A percentile compares a stretch with the other conserved stretches of the same genome.
These are phyloP conservation scores for Gonioctena quinquepunctata DNA, from an alignment of 1,140 invertebrate genomes.

Conservation along the genomic window DNA sequence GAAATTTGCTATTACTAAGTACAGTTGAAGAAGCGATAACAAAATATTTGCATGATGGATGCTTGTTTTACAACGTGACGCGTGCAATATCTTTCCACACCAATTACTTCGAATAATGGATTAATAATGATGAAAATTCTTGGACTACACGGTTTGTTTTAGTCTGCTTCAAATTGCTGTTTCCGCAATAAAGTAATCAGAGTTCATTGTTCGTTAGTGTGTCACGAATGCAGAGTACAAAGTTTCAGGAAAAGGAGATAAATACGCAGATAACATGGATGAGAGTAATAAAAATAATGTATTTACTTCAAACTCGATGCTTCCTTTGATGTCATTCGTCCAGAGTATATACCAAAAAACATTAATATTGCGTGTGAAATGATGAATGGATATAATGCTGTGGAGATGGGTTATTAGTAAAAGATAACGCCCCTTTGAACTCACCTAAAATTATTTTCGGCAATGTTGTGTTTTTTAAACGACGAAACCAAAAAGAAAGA, in stretches of 20 bases:
- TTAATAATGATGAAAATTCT: background rate
- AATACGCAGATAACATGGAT: background rate
- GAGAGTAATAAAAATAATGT: too few species aligned
- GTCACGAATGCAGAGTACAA: background rate
- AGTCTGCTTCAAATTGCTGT: background rate
- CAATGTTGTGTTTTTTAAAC: too few species aligned
- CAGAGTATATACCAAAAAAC: too few species aligned
- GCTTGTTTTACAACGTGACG: background rate
- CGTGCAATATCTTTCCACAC: conserved; percentile 4
- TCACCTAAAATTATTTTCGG: too few species aligned
- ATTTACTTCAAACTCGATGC: too few species aligned
- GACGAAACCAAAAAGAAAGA: too few species aligned
- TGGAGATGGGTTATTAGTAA: too few species aligned
- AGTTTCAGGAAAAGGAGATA: background rate
- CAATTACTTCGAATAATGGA: background rate
- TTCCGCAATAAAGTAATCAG: background rate
- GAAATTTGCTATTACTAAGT: background rate
- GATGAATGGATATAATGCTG: too few species aligned
- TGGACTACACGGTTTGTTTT: background rate
- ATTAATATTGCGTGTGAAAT: too few species aligned
- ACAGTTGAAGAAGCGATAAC: background rate
- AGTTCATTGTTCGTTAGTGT: background rate
- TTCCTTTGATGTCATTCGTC: background rate
- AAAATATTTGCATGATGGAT: background rate
- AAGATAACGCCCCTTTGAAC: too few species aligned